phyloP scores from a whole-genome alignment of 1,140 invertebrate species.

The Meloidogyne hapla region DNA sequence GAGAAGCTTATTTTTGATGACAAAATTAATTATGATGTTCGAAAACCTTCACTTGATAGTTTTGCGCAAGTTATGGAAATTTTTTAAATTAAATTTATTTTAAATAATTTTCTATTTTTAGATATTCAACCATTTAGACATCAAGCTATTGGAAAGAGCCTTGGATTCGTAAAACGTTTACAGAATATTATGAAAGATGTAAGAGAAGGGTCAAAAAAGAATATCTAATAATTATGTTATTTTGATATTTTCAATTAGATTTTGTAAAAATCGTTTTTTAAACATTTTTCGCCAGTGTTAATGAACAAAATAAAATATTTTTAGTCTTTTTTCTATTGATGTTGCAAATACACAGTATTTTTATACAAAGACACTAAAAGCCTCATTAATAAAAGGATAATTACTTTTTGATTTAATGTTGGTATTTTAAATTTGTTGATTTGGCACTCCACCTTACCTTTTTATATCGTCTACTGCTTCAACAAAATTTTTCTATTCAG shows the following conservation, averaged over 20 bases:
- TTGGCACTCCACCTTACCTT: too few relatives aligned
- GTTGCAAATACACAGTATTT: too few relatives aligned
- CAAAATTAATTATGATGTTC: not conserved
- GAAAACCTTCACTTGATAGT: conserved; percentile 12
- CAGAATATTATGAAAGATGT: not conserved
- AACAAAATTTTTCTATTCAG: too few relatives aligned
- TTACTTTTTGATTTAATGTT: too few relatives aligned
- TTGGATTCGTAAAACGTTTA: not conserved
- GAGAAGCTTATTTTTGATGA: not conserved
- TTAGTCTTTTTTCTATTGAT: too few relatives aligned
- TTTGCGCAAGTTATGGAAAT: conserved; percentile 11
- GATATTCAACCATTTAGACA: conserved; percentile 3
- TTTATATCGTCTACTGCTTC: too few relatives aligned
- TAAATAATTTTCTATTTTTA: not conserved
- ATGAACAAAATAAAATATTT: not conserved
- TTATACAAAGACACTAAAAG: too few relatives aligned
- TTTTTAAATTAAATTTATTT: not conserved
- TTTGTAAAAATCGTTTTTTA: not conserved
- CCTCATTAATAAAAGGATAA: too few relatives aligned
- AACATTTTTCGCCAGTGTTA: not conserved
- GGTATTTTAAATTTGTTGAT: too few relatives aligned
- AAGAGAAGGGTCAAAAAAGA: not conserved
- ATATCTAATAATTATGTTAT: not conserved
- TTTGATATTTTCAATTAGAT: not conserved
- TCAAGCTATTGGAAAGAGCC: not conserved